These are phyloP conservation scores for Todiramphus saurophagus DNA, from an alignment of 2,113 vertebrate species.

Conservation along the genomic window DNA sequence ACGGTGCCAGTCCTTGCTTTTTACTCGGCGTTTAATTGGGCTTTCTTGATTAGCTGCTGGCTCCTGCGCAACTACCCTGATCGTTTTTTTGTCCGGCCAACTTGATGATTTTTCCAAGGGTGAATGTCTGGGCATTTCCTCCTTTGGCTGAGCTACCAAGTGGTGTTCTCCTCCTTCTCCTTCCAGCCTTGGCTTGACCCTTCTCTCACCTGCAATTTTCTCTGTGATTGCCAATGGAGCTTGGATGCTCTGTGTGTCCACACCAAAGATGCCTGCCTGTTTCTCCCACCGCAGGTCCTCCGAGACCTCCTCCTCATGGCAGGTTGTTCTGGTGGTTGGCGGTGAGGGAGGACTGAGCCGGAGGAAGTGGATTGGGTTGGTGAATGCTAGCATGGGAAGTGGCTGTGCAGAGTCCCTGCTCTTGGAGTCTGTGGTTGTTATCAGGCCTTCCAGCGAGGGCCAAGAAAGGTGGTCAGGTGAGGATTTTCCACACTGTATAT, in stretches of 20 bases:
- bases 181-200: not conserved
- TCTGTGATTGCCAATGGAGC: not conserved
- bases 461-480: constrained; percentile 45
- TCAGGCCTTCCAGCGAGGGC: constrained; percentile 36
- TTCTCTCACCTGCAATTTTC: not conserved
- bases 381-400: constrained; percentile 67
- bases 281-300: not conserved
- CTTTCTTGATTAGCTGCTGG: not conserved
- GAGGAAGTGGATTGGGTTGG: constrained; percentile 67
- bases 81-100: constrained; percentile 60
- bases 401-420: not conserved
- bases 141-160: not conserved
- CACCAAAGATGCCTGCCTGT: not conserved
- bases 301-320: not conserved
- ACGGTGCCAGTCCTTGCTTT: constrained; percentile 75
- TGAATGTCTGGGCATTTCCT: constrained; percentile 10
- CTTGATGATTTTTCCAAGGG: constrained; percentile 78
- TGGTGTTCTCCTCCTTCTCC: not conserved
- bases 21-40: constrained; percentile 10
- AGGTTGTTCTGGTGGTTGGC: not conserved
- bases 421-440: not conserved
- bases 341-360: constrained; percentile 60
- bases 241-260: not conserved
- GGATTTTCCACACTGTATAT: not conserved
- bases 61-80: not conserved